Percentiles rank a stretch among this genome's conserved stretches.
phyloP scores from a whole-genome alignment of 2,797 vertebrate species.

The Lacerta viridis region DNA sequence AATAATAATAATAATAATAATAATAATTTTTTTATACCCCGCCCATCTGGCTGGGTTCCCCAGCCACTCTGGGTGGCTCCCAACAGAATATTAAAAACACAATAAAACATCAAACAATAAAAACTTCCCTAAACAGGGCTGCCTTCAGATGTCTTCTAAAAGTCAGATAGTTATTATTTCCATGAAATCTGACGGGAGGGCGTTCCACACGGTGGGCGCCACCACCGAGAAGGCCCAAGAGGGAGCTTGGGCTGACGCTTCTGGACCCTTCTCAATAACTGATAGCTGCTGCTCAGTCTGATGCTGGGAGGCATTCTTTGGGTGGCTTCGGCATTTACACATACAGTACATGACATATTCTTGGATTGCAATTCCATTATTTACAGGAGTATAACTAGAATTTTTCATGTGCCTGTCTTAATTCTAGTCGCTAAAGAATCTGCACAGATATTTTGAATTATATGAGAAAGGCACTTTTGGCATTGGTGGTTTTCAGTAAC shows the following conservation, averaged over 20 bases:
- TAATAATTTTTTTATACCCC: too few species aligned
- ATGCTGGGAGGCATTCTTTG: neutral
- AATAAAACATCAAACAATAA: too few species aligned
- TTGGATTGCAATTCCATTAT: neutral
- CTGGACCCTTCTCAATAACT: neutral
- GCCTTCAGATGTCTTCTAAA: too few species aligned
- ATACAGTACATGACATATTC: neutral
- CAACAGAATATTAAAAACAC: too few species aligned
- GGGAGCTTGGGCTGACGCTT: neutral
- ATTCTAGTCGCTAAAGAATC: neutral
- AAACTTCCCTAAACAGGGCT: too few species aligned
- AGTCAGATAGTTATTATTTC: too few species aligned
- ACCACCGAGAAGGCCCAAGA: neutral
- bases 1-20: too few species aligned
- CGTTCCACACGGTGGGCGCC: too few species aligned
- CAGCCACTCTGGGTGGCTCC: too few species aligned
- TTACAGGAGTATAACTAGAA: neutral
- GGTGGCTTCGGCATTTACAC: neutral
- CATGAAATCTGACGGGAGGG: too few species aligned
- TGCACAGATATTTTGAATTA: neutral
- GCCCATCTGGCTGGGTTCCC: too few species aligned
- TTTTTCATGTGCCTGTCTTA: conserved; percentile 7
- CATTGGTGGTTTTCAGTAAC: neutral
- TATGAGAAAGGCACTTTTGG: neutral
- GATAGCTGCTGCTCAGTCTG: neutral